Conservation (phyloP, 2,888 invertebrate species). For the Oligia strigilis region DNA sequence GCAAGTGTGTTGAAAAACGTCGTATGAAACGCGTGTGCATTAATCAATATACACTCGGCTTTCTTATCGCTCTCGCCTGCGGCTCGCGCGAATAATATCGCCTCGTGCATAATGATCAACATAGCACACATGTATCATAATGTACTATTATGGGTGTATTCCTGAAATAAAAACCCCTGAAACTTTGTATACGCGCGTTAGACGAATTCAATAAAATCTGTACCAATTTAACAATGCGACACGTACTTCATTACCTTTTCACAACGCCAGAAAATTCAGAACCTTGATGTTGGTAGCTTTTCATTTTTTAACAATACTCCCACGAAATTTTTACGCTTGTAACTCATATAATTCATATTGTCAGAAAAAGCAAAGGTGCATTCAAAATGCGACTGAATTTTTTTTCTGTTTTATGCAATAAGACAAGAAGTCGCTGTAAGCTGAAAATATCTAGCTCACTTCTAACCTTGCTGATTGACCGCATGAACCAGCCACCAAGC, state of each 20-base stretch:
- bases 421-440: background rate
- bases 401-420: too few species aligned
- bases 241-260: slow-evolving; percentile 1
- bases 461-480: background rate
- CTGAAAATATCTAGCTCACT: background rate
- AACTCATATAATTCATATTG: slow-evolving; percentile 5
- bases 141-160: too few species aligned
- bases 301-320: slow-evolving; percentile 10
- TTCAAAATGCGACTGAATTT: background rate
- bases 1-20: too few species aligned
- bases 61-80: too few species aligned
- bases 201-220: background rate
- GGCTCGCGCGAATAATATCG: too few species aligned
- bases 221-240: background rate
- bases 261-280: background rate
- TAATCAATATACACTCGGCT: too few species aligned
- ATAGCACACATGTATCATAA: too few species aligned
- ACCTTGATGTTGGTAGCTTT: background rate
- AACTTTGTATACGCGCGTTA: too few species aligned
- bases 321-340: slow-evolving; percentile 5
- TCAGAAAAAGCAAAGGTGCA: background rate
- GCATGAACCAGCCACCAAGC: too few species aligned
- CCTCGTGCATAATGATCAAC: too few species aligned
- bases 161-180: too few species aligned
- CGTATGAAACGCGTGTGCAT: too few species aligned